Percentiles rank a stretch among this genome's conserved stretches.
phyloP scores from a whole-genome alignment of 2,113 vertebrate species.

The Ibidorhyncha struthersii region DNA sequence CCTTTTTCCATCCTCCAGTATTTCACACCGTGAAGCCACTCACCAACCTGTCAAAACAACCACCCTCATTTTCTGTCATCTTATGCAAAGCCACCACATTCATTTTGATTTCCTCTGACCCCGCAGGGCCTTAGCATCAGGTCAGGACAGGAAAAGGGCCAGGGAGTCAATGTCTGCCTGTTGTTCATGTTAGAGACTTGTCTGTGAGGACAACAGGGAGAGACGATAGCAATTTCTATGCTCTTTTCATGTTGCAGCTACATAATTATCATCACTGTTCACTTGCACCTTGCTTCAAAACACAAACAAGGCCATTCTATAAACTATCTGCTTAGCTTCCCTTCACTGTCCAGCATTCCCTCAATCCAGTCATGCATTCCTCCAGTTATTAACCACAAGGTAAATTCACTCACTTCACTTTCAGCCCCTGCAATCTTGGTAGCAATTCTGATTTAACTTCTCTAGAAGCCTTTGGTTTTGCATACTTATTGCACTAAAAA shows the following conservation, averaged over 20 bases:
- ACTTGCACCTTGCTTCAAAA: background rate
- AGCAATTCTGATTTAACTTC: background rate
- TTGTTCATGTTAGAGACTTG: background rate
- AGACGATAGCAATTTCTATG: background rate
- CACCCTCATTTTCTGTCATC: background rate
- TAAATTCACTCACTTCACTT: background rate
- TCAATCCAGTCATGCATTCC: background rate
- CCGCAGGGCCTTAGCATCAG: background rate
- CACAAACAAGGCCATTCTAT: background rate
- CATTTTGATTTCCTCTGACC: background rate
- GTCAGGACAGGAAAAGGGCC: background rate
- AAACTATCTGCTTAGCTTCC: background rate
- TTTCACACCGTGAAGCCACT: background rate
- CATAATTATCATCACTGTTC: background rate
- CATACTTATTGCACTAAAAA: background rate
- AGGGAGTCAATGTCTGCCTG: background rate
- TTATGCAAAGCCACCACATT: background rate
- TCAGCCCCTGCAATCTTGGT: background rate
- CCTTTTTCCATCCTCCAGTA: background rate
- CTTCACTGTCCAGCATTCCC: background rate
- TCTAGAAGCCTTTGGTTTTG: background rate
- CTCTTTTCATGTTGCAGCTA: background rate
- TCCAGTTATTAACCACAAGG: background rate
- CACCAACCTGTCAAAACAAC: constrained; percentile 2
- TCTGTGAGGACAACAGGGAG: background rate